Percentiles rank a stretch among this genome's conserved stretches.
phyloP scores from a whole-genome alignment of 2,113 vertebrate genomes.

The Paralichthys olivaceus region DNA sequence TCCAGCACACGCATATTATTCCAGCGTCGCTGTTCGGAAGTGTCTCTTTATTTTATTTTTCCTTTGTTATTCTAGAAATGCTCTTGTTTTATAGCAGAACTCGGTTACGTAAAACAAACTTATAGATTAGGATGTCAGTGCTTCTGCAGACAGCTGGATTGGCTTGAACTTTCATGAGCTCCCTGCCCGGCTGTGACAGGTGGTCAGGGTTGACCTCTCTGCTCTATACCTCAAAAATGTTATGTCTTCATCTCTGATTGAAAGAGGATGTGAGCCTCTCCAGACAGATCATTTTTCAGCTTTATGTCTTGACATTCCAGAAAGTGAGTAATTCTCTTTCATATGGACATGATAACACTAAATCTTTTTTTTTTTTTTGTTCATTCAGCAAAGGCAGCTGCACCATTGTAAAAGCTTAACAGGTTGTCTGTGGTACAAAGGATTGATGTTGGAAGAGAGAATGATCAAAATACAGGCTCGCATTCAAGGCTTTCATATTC shows the following conservation, averaged over 20 bases:
- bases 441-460: slow-evolving; percentile 33
- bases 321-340: slow-evolving; percentile 47
- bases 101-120: not conserved
- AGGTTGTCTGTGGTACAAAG: slow-evolving; percentile 47
- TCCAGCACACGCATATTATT: slow-evolving; percentile 19
- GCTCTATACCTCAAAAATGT: slow-evolving; percentile 57
- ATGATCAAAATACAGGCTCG: slow-evolving; percentile 54
- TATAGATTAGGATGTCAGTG: not conserved
- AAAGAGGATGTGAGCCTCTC: slow-evolving; percentile 54
- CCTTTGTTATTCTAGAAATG: not conserved
- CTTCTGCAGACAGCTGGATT: slow-evolving; percentile 20
- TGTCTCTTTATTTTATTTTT: slow-evolving; percentile 9
- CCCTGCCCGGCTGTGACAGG: slow-evolving; percentile 60
- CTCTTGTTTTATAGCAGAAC: not conserved
- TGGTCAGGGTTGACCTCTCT: slow-evolving; percentile 72
- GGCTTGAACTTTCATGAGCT: slow-evolving; percentile 30
- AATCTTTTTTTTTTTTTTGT: slow-evolving; percentile 8
- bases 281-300: slow-evolving; percentile 59
- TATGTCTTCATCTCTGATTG: slow-evolving; percentile 76
- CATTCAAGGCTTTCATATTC: slow-evolving; percentile 46
- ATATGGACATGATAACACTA: slow-evolving; percentile 43
- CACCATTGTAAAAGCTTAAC: slow-evolving; percentile 48
- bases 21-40: slow-evolving; percentile 8
- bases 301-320: slow-evolving; percentile 38
- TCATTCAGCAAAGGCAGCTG: slow-evolving; percentile 53